A percentile compares a stretch with the other conserved stretches of the same genome.
Conservation (phyloP, 2,797 vertebrate species). For the Podargus strigoides region DNA sequence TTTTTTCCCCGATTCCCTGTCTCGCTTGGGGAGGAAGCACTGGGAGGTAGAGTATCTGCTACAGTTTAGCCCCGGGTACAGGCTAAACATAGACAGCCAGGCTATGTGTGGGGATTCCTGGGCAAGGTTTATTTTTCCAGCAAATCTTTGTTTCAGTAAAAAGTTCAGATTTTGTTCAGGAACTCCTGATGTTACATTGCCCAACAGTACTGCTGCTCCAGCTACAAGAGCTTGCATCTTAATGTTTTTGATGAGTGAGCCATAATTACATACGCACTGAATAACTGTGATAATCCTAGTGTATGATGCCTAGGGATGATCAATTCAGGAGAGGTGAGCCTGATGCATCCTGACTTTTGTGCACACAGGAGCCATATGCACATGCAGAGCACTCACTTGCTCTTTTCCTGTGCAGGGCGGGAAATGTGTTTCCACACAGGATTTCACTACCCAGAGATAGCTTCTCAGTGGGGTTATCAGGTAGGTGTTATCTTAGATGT, state of each 20-base stretch:
- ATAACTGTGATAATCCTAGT: rapidly evolving
- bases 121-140: not conserved
- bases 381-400: rapidly evolving
- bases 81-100: too few species aligned
- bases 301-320: too few species aligned
- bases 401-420: not conserved
- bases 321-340: not conserved
- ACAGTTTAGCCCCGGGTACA: too few species aligned
- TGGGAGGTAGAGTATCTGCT: too few species aligned
- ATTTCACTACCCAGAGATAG: not conserved
- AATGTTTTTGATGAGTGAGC: not conserved
- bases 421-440: not conserved
- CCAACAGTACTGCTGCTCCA: not conserved
- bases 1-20: too few species aligned
- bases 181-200: not conserved
- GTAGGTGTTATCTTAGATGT: not conserved
- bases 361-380: rapidly evolving
- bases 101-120: not conserved
- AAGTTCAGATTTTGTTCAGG: not conserved
- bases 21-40: too few species aligned
- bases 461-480: not conserved
- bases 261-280: not conserved
- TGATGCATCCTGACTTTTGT: not conserved
- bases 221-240: not conserved
- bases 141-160: not conserved